phyloP scores from a whole-genome alignment of 30 jellyfish, hydroid and myxozoan genomes.

The Cassiopea andromeda region DNA sequence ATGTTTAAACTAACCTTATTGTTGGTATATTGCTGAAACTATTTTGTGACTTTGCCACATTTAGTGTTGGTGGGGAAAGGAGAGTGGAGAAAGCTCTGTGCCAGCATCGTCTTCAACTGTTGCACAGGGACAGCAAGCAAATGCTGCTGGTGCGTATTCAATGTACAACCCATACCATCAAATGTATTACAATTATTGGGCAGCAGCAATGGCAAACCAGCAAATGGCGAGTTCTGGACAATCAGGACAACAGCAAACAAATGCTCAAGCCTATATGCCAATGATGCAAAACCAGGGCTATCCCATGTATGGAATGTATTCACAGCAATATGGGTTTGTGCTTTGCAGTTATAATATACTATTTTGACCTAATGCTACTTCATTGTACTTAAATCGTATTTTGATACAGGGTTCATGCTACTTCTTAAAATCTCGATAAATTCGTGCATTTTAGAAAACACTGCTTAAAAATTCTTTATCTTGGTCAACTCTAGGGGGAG shows the following conservation, averaged over 20 bases:
- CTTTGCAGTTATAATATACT: background rate
- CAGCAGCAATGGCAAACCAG: constrained; percentile 71
- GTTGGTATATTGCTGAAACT: background rate
- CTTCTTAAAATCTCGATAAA: too few species aligned
- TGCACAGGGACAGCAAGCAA: constrained; percentile 53
- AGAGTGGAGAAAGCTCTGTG: constrained; percentile 54
- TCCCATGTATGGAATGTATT: constrained; percentile 68
- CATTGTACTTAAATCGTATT: background rate
- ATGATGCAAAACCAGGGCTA: constrained; percentile 72
- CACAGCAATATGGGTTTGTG: constrained; percentile 61
- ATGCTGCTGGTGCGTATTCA: constrained; percentile 27
- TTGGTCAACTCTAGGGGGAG: too few species aligned
- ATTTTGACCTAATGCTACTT: background rate
- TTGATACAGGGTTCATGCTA: too few species aligned
- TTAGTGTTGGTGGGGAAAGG: constrained; percentile 99
- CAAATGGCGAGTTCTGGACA: constrained; percentile 57
- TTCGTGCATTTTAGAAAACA: too few species aligned
- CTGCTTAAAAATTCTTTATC: too few species aligned
- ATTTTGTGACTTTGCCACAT: background rate
- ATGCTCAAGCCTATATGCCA: constrained; percentile 59
- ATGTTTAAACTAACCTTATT: too few species aligned
- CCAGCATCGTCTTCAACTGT: constrained; percentile 32
- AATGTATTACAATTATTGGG: constrained; percentile 73
- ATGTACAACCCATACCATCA: constrained; percentile 66
- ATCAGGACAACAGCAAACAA: constrained; percentile 64